Conservation (phyloP, 2,888 invertebrate species). For the Blera fallax region DNA sequence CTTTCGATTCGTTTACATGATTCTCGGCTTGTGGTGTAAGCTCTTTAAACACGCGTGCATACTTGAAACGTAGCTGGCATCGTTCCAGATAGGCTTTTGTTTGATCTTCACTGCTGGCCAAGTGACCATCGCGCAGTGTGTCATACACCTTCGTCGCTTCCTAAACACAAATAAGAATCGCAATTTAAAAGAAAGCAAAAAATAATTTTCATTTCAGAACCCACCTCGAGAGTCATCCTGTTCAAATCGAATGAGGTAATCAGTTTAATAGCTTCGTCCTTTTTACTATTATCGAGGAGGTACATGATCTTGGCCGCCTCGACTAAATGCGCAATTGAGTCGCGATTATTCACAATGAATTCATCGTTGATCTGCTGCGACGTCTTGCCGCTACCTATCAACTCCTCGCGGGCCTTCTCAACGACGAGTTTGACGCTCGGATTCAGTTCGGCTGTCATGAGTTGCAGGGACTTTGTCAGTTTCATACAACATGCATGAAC, state of each 20-base stretch:
- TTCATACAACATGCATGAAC: constrained; percentile 94
- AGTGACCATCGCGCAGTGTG: constrained; percentile 89
- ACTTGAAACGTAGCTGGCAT: constrained; percentile 90
- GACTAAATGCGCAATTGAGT: constrained; percentile 89
- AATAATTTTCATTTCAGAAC: constrained; percentile 12
- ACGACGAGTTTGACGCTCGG: constrained; percentile 79
- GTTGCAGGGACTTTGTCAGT: constrained; percentile 79
- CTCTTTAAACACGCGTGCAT: constrained; percentile 88
- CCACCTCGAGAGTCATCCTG: constrained; percentile 79
- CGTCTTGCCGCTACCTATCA: constrained; percentile 83
- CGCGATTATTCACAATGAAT: constrained; percentile 84
- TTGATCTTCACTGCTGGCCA: constrained; percentile 88
- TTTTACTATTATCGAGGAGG: constrained; percentile 86
- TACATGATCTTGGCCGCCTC: constrained; percentile 93
- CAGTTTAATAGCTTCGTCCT: constrained; percentile 85
- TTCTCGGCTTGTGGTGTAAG: constrained; percentile 73
- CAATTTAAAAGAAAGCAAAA: not conserved
- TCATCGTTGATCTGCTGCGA: constrained; percentile 86
- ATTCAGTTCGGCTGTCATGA: constrained; percentile 75
- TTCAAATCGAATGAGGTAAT: constrained; percentile 83
- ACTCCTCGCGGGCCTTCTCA: constrained; percentile 79
- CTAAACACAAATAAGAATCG: constrained; percentile 82
- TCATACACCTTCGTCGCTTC: constrained; percentile 91
- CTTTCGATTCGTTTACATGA: constrained; percentile 72
- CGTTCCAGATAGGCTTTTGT: constrained; percentile 87